Percentiles rank a stretch among this genome's conserved stretches.
phyloP scores from a whole-genome alignment of 2,888 invertebrate species.

The Spialia ferax region DNA sequence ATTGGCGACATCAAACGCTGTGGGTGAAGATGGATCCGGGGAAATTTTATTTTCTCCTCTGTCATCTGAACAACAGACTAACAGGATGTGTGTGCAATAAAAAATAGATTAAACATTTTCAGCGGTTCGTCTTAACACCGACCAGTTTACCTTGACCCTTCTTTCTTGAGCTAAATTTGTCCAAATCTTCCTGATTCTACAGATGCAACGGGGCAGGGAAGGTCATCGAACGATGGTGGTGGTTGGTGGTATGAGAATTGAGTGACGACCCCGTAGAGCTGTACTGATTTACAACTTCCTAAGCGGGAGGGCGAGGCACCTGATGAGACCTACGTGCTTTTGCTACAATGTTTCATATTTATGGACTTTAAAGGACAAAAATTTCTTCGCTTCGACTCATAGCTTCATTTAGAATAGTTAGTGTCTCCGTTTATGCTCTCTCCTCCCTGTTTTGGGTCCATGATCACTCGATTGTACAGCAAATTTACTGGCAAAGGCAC shows the following conservation, averaged over 20 bases:
- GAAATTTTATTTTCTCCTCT: constrained; percentile 55
- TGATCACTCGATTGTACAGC: not conserved
- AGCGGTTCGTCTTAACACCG: constrained; percentile 58
- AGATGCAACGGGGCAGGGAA: constrained; percentile 42
- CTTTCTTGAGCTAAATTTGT: constrained; percentile 35
- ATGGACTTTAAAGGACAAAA: not conserved
- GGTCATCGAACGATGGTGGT: constrained; percentile 57
- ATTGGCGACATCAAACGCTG: constrained; percentile 56
- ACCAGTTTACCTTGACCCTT: constrained; percentile 54
- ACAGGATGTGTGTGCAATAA: constrained; percentile 74
- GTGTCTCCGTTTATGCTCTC: not conserved
- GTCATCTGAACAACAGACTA: constrained; percentile 52
- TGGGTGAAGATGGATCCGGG: constrained; percentile 47
- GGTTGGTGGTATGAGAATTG: constrained; percentile 57
- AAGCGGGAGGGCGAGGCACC: constrained; percentile 63
- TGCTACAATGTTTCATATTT: constrained; percentile 39
- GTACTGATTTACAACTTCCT: constrained; percentile 82
- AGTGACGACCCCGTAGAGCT: constrained; percentile 60
- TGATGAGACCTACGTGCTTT: constrained; percentile 56
- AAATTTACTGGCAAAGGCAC: not conserved
- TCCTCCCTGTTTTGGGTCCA: not conserved
- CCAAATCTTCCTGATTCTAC: constrained; percentile 32
- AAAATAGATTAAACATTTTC: constrained; percentile 74
- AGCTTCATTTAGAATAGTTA: not conserved
- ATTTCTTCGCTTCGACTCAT: not conserved